These are phyloP conservation scores for Brachyhypopomus occidentalis DNA, from an alignment of 2,113 vertebrate species.

Conservation along the genomic window DNA sequence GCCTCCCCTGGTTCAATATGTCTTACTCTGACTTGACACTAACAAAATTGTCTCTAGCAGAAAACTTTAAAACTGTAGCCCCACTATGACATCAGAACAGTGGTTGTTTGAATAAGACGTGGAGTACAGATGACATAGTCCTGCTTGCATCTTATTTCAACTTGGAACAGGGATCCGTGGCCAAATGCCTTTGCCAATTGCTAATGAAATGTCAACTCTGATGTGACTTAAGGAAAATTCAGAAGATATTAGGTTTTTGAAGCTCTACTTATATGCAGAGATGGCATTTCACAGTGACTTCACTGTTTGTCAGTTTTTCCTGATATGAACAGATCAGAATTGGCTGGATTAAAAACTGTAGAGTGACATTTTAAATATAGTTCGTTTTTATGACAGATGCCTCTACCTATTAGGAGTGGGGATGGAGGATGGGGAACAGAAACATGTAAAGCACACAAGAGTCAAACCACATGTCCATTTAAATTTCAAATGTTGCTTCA, in stretches of 20 bases:
- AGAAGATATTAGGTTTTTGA: slow-evolving; percentile 47
- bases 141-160: slow-evolving; percentile 5
- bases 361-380: background rate
- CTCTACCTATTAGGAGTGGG: slow-evolving; percentile 1
- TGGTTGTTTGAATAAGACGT: background rate
- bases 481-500: slow-evolving; percentile 38
- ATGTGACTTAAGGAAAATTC: slow-evolving; percentile 28
- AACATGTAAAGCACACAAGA: background rate
- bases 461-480: slow-evolving; percentile 21
- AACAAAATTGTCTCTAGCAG: background rate
- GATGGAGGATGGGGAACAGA: background rate
- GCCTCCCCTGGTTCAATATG: background rate
- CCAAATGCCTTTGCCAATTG: background rate
- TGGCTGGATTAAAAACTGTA: background rate
- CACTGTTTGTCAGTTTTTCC: slow-evolving; percentile 37
- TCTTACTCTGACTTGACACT: background rate
- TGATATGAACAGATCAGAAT: background rate
- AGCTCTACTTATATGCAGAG: slow-evolving; percentile 15
- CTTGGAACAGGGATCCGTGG: background rate
- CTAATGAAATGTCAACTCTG: slow-evolving; percentile 21
- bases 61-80: background rate
- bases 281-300: slow-evolving; percentile 48
- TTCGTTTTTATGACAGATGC: slow-evolving; percentile 17
- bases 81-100: background rate
- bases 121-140: background rate